Evolutionary conservation across 1,140 invertebrate genomes (phyloP), one percentile per base, ranked within the genome.

Genomic region (Myzus persicae): DNA sequence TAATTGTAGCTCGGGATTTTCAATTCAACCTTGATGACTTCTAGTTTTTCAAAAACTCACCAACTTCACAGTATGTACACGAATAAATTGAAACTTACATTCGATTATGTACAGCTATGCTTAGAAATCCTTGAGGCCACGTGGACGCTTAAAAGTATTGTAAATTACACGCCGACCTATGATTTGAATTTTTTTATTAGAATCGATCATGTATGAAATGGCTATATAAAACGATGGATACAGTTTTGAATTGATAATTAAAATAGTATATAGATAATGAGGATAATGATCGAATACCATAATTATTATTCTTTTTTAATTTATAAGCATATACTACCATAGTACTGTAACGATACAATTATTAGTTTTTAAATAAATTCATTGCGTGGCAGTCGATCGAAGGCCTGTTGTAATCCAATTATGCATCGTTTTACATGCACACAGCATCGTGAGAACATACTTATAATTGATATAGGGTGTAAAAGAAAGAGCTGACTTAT

Each of bases 381-480:
- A 76, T 76, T n/a, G n/a, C 11, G n/a, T 5, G 14, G 31, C 14
- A 76, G n/a, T 76, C 59, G 31, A 76, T n/a, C 6, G 54, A 5
- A 67, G 11, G 59, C 14, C 36, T 76, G n/a, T 76, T 76, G 18
- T n/a, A 76, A 67, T n/a, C 14, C n/a, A 76, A 76, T 76, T 76
- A 67, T 59, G n/a, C 31, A 76, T n/a, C 22, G 18, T 31, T 76
- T n/a, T n/a, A 67, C 31, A n/a, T n/a, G 14, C 31, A 85, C 84
- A 87, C 85, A 88, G 85, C 85, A 88, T 88, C 85, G 85, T 36
- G 85, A 88, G 85, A 88, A 88, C 59, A n/a, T n/a, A n/a, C 59
- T n/a, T 76, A 76, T 76, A 76, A n/a, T n/a, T n/a, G 36, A 76
- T 76, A 36, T 14, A 76, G 59, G 59, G 5, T 76, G 59, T n/a